phyloP scores from a whole-genome alignment of 2,797 vertebrate genomes.

The Gorsachius magnificus region DNA sequence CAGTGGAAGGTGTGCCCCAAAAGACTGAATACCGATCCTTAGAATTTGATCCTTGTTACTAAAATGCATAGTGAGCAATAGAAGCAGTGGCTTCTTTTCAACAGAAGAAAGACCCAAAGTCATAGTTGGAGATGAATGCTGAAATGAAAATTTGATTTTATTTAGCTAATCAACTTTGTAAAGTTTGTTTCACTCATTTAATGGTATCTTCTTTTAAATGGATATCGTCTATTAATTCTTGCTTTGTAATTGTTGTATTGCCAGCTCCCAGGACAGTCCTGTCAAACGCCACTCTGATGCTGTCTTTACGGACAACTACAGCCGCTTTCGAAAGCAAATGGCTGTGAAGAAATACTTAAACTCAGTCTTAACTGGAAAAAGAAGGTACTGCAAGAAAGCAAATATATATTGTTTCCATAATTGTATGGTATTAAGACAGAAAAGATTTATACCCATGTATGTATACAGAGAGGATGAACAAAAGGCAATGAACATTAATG shows the following conservation, averaged over 20 bases:
- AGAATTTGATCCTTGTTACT: neutral
- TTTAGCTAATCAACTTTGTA: neutral
- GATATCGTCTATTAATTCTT: neutral
- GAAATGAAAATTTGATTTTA: neutral
- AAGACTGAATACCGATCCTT: neutral
- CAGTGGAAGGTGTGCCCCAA: neutral
- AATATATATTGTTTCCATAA: neutral
- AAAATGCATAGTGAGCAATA: neutral
- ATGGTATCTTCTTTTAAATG: neutral
- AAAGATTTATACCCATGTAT: neutral
- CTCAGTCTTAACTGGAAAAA: conserved; percentile 91
- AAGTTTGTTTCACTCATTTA: neutral
- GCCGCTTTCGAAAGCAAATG: conserved; percentile 95
- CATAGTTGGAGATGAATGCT: neutral
- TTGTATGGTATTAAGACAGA: neutral
- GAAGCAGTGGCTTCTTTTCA: neutral
- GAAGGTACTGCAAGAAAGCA: conserved; percentile 80
- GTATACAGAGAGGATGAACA: neutral
- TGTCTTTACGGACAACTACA: conserved; percentile 96
- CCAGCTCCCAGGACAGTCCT: conserved; percentile 81
- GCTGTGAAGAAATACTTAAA: conserved; percentile 96
- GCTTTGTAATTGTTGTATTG: conserved; percentile 41
- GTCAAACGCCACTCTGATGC: conserved; percentile 95
- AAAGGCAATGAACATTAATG: neutral
- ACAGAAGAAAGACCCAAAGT: neutral